Conservation (phyloP, 2,888 invertebrate species). For the Diabrotica balteata region DNA sequence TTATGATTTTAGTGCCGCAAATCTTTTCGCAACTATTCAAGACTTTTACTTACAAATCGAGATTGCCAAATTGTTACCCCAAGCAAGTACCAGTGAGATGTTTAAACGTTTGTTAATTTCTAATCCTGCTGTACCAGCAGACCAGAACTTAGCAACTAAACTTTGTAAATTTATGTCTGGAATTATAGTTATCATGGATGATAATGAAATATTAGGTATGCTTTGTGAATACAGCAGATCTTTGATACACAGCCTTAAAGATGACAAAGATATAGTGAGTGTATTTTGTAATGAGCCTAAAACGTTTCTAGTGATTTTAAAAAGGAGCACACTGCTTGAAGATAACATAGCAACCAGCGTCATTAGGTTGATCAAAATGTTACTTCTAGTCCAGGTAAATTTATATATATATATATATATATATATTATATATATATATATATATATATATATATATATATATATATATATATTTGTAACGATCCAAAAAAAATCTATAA, state of each 20-base stretch:
- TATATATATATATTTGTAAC: no score
- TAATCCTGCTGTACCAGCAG: slow-evolving; percentile 37
- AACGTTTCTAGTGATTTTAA: slow-evolving; percentile 32
- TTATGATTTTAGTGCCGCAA: slow-evolving; percentile 28
- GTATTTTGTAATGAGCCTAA: slow-evolving; percentile 30
- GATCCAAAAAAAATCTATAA: no score
- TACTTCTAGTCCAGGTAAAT: slow-evolving; percentile 37
- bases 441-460: no score
- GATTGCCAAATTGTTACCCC: slow-evolving; percentile 32
- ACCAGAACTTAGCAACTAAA: slow-evolving; percentile 20
- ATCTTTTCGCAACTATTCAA: slow-evolving; percentile 25
- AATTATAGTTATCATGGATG: slow-evolving; percentile 25
- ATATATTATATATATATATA: no score
- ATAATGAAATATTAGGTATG: slow-evolving; percentile 29
- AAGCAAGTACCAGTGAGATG: slow-evolving; percentile 2
- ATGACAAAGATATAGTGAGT: slow-evolving; percentile 18
- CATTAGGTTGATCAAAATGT: slow-evolving; percentile 32
- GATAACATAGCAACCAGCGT: slow-evolving; percentile 31
- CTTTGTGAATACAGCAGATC: slow-evolving; percentile 34
- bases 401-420: background rate
- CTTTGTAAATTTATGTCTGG: slow-evolving; percentile 34
- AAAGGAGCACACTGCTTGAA: slow-evolving; percentile 25
- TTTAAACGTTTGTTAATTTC: slow-evolving; percentile 32
- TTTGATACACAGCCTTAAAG: slow-evolving; percentile 25
- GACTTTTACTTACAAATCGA: slow-evolving; percentile 25